Evolutionary conservation across 2,113 vertebrate species (phyloP), one percentile per base, ranked within the genome.

Genomic region (Xyliphius kryptos): DNA sequence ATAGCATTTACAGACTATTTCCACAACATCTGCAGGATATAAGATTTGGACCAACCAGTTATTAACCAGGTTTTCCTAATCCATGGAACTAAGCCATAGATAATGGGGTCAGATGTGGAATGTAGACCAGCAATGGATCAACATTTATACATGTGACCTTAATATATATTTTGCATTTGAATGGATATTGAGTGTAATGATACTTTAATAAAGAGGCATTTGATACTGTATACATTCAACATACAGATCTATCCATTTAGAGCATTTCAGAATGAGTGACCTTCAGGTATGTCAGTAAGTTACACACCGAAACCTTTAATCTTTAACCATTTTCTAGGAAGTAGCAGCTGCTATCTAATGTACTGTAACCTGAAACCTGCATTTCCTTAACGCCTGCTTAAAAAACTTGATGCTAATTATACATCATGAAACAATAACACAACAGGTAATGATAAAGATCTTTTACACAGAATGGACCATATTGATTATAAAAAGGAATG

Each of bases 261-360:
- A 15, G 14, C 5, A 21, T 21, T 50, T 22, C 48, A 50, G 17
- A 50, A 21, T 12, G 46, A 48, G 46, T 48, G 9, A 4, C 3
- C 37, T 55, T 37, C 9, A 1, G 16, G 15, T 21, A 9, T 21
- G 17, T 21, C 1, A 21, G 12, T 7, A 21, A 13, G 21, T 12
- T 26, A 19, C 22, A 49, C 6, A 10, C 15, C 21, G 17, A 46
- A 14, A 54, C n/a, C 15, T 32, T 36, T 41, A 8, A 11, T 38
- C 21, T 47, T 14, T 63, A 36, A 9, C 16, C 48, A 20, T 10
- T 11, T 6, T 22, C 49, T 12, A 32, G 44, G 12, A 12, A n/a
- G 3, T 9, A 36, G 20, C 17, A 48, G 6, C 6, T 59, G 56
- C 61, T 41, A 26, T 59, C 49, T 62, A 46, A 38, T 58, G 47